A percentile compares a stretch with the other conserved stretches of the same genome.
phyloP scores from a whole-genome alignment of 2,888 invertebrate genomes.

The Acleris laterana region DNA sequence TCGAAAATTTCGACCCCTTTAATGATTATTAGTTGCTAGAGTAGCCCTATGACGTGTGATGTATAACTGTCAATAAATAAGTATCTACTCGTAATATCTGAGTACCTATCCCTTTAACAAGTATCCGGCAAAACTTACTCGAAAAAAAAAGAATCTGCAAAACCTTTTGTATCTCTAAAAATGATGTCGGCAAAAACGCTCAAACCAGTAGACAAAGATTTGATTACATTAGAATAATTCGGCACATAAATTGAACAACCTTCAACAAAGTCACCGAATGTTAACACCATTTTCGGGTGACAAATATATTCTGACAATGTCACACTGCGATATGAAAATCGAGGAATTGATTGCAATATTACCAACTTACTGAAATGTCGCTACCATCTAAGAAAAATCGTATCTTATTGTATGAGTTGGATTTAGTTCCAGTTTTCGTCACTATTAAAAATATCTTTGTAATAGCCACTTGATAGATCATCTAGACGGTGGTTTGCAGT shows the following conservation, averaged over 20 bases:
- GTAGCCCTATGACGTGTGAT: no score
- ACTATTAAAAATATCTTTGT: background rate
- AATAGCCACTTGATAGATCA: conserved; percentile 46
- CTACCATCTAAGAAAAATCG: background rate
- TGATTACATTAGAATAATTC: no score
- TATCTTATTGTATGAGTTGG: background rate
- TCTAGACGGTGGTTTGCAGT: conserved; percentile 55
- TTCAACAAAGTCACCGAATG: conserved; percentile 5
- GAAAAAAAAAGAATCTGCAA: no score
- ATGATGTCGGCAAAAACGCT: no score
- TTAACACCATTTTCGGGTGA: background rate
- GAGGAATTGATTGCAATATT: background rate
- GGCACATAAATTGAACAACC: conserved; percentile 4
- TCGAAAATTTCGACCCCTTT: no score
- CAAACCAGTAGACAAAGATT: no score
- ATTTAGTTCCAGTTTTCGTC: conserved; percentile 1
- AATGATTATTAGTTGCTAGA: no score
- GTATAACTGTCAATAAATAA: no score
- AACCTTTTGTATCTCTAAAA: no score
- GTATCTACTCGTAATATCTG: no score
- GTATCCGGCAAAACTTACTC: no score
- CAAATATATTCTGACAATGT: conserved; percentile 10
- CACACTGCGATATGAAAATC: conserved; percentile 20
- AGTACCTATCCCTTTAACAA: no score
- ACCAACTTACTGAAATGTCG: conserved; percentile 1